Evolutionary conservation across 35 echinoderm and acorn worm genomes (phyloP).

Genomic region (Apostichopus japonicus): DNA sequence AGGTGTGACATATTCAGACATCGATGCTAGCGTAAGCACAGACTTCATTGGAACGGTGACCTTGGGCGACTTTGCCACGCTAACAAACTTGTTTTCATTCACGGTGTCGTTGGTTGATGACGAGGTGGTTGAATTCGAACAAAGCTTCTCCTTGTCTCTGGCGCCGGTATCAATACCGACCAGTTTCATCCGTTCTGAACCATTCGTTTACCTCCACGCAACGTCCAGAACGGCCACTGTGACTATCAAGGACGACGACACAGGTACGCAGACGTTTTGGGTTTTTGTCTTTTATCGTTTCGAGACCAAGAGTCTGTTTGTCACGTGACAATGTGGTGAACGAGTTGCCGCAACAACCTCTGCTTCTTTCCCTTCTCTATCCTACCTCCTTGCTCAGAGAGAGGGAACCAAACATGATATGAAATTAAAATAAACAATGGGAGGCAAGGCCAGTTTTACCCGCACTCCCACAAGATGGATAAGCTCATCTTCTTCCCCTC

Average conservation of each 20-base stretch:
- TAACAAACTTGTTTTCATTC: background rate
- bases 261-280: background rate
- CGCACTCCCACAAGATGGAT: no score
- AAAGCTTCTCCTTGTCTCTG: constrained; percentile 23
- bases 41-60: background rate
- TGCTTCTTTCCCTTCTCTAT: no score
- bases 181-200: background rate
- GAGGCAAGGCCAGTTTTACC: no score
- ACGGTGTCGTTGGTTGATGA: background rate
- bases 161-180: background rate
- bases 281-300: no score
- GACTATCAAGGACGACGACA: constrained; percentile 48
- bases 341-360: no score
- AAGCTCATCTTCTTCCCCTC: no score
- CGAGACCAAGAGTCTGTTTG: no score
- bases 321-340: no score
- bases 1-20: background rate
- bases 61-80: background rate
- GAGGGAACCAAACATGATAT: no score
- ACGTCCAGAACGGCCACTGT: background rate
- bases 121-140: constrained; percentile 15
- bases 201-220: background rate
- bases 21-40: background rate
- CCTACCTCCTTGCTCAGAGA: no score
- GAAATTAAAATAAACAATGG: no score